Base-by-base conservation (phyloP, 2,797 vertebrate genomes). In the Podargus strigoides region DNA sequence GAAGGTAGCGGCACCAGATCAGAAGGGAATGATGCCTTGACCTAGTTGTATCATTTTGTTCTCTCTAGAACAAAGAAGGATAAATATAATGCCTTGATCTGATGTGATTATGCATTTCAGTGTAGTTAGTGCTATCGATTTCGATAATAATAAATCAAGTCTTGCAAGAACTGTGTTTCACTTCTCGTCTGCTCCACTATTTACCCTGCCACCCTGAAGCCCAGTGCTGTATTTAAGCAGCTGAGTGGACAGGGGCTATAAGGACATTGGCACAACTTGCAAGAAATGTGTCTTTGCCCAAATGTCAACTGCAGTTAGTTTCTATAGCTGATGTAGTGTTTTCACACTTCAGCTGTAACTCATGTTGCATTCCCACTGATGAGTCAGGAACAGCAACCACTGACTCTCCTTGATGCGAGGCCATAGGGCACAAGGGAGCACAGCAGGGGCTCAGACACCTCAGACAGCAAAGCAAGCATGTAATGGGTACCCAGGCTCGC, bases 361-460 rank as follows among this genome's bases (percentile, higher is more conserved):
- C 94, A 32, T 76, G 69, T 94, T 95, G 94, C 87, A 37, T 75
- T 86, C 27, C 47, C 0, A 0, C 36, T 78, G 93, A 91, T 93
- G 74, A 95, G 90, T 91, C 96, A 94, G 90, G 83, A 91, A 52
- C 42, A 88, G 73, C 73, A 81, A 66, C 62, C 83, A 39, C 50
- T 20, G 49, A 26, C 76, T 94, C 85, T 94, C 94, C 94, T 93
- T 88, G 79, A 59, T 20, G 69, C 66, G 41, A 58, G 76, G 85
- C 81, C 58, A n/a, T 7, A 86, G 87, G 87, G 59, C 89, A 84
- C 53, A 21, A 34, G 62, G 52, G 68, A 82, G 28, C 37, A 47
- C 41, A 49, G 72, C 36, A 19, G 19, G 26, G 55, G 10, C 70
- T 89, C 67, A 32, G 19, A 14, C 15, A 3, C 55, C 82, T 18